These are phyloP conservation scores for Potamarius usumacintae DNA, from an alignment of 2,113 vertebrate species.

Conservation along the genomic window DNA sequence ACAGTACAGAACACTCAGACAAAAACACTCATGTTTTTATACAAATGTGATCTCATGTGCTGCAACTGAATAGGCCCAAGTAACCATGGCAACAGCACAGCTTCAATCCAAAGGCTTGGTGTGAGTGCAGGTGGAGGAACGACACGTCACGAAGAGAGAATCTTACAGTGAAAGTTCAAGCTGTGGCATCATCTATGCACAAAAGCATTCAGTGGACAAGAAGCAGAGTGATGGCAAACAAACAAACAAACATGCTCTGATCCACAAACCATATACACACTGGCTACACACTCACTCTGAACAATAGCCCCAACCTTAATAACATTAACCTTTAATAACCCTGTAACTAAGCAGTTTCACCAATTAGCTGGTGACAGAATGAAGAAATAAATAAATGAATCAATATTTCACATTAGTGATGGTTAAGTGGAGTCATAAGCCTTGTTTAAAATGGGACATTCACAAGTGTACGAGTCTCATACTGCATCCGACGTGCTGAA, in stretches of 20 bases:
- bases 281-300: not conserved
- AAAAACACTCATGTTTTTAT: conserved; percentile 35
- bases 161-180: not conserved
- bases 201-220: conserved; percentile 1
- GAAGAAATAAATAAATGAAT: not conserved
- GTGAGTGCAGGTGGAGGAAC: conserved; percentile 44
- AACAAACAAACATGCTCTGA: not conserved
- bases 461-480: conserved; percentile 15
- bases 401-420: conserved; percentile 32
- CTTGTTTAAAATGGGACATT: conserved; percentile 15
- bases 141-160: not conserved
- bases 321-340: conserved; percentile 30
- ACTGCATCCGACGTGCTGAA: not conserved
- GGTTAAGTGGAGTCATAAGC: conserved; percentile 23
- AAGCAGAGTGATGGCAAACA: not conserved
- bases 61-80: conserved; percentile 31
- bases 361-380: conserved; percentile 16
- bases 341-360: conserved; percentile 14
- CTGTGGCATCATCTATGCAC: conserved; percentile 5
- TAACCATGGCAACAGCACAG: conserved; percentile 58
- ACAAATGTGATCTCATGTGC: conserved; percentile 56
- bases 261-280: not conserved
- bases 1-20: not conserved
- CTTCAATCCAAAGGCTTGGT: conserved; percentile 43
- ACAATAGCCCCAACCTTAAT: not conserved